A percentile compares a stretch with the other conserved stretches of the same genome.
Conservation (phyloP, 35 echinoderm and acorn worm genomes). For the Eucidaris tribuloides region DNA sequence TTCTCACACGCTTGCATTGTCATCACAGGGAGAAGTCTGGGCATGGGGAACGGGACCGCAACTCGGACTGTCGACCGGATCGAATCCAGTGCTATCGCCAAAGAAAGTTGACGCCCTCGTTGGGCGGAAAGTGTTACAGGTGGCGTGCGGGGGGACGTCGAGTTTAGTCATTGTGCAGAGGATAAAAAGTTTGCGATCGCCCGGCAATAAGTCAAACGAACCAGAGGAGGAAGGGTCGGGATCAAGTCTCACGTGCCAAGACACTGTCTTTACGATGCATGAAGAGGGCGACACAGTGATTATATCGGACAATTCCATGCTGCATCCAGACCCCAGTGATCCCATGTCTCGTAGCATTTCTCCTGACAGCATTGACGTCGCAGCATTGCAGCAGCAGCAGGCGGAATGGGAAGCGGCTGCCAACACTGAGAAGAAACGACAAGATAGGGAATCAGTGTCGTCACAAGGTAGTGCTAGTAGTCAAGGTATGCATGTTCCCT, state of each 20-base stretch:
- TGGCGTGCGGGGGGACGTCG: constrained; percentile 67
- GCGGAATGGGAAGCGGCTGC: constrained; percentile 3
- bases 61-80: constrained; percentile 80
- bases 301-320: constrained; percentile 74
- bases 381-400: constrained; percentile 31
- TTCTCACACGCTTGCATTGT: constrained; percentile 81
- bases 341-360: constrained; percentile 71
- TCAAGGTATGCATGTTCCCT: constrained; percentile 18
- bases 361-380: constrained; percentile 88
- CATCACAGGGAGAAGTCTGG: constrained; percentile 86
- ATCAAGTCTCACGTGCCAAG: constrained; percentile 52
- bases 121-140: constrained; percentile 78
- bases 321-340: constrained; percentile 17
- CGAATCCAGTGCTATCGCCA: constrained; percentile 69
- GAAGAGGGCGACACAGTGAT: constrained; percentile 92
- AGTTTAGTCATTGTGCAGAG: constrained; percentile 87
- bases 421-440: background rate
- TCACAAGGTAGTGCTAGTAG: constrained; percentile 40
- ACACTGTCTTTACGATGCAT: constrained; percentile 70
- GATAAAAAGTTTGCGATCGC: constrained; percentile 45
- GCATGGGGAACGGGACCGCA: constrained; percentile 91
- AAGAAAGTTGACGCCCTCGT: constrained; percentile 71
- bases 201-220: constrained; percentile 43
- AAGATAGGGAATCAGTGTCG: background rate
- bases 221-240: constrained; percentile 76